Base-by-base conservation (phyloP, 1,140 invertebrate species). In the Riptortus pedestris region DNA sequence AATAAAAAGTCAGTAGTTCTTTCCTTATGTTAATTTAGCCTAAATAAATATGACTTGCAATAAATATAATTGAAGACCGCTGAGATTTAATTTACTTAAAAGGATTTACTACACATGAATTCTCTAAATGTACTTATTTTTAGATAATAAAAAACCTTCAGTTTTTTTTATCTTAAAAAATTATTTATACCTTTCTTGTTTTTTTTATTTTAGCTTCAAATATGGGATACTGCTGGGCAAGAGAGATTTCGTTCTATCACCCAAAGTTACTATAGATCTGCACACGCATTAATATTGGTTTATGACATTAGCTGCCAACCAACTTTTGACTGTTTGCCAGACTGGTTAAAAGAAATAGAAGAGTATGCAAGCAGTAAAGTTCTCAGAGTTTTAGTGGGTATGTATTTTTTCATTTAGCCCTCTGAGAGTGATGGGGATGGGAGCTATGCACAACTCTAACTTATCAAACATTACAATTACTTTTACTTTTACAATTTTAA, bases 181-280 rank as follows among this genome's bases (percentile, higher is more conserved):
- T 33, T 52, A 55, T 47, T 31, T 38, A 64, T 63, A 27, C 55
- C 60, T 58, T 62, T 65, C 29, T 64, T 66, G 28, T 38, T 58
- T 52, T 22, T 58, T 38, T 22, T 65, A 20, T 38, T 47, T 20
- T 74, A 96, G 91, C 80, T 98, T 65, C 93, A 96, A 83, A 96
- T 98, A 71, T 98, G 94, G 94, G 95, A 98, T 74, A 96, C 93
- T 38, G 93, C 93, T 16, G 93, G 96, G 0, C 96, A 98, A 75
- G 95, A 98, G 75, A 80, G 93, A 69, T 99, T 99, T 77, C 82
- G 96, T 65, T 97, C 95, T 4, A 96, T 97, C 67, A 98, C 96
- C 9, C 93, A 97, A 76, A 96, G 93, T 74, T 98, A 98, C 77
- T 98, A 98, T 75, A 80, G 95, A 72, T 96, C 93, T 67, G 96